Evolutionary conservation across 2,113 vertebrate genomes (phyloP).

Genomic region (Lophotis ruficrista): DNA sequence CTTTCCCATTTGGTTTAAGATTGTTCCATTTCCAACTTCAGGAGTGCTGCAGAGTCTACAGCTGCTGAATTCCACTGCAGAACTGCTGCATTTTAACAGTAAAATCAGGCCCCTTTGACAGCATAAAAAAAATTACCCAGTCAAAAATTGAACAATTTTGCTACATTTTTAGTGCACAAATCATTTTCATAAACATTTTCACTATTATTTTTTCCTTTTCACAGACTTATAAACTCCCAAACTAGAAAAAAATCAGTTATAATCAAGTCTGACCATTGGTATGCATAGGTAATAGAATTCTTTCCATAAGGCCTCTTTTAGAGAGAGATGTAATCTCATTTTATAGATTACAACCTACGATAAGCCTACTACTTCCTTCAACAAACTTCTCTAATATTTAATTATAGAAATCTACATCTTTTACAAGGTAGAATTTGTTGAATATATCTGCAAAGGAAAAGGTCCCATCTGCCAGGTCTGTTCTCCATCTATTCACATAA

Average conservation of each 20-base stretch:
- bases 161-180: background rate
- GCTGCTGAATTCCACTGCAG: background rate
- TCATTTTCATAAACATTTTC: background rate
- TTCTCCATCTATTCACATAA: background rate
- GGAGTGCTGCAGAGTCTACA: background rate
- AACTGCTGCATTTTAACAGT: background rate
- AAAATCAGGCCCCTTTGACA: background rate
- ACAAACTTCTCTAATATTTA: background rate
- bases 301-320: background rate
- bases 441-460: background rate
- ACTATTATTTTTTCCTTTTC: background rate
- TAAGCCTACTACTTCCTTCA: background rate
- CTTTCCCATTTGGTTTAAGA: background rate
- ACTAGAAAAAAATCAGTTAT: background rate
- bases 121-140: background rate
- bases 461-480: background rate
- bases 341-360: background rate
- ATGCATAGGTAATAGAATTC: background rate
- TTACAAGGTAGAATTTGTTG: background rate
- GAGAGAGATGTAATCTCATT: background rate
- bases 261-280: background rate
- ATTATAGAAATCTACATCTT: background rate
- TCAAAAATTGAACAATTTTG: fast-evolving
- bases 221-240: background rate
- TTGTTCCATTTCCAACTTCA: background rate